Conservation (phyloP, 1,140 invertebrate species). For the Platorchestia sp. region DNA sequence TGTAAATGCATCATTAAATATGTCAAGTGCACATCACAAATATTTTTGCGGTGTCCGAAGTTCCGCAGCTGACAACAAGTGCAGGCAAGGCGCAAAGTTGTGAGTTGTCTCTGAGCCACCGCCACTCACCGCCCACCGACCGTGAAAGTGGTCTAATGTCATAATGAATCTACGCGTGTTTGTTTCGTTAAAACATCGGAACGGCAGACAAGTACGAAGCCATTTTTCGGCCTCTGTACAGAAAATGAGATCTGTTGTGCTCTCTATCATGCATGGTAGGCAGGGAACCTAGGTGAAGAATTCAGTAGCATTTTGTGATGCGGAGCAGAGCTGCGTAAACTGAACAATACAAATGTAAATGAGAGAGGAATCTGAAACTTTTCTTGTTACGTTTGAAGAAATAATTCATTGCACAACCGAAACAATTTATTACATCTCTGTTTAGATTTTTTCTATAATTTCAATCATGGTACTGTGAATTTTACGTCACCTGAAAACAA, state of each 20-base stretch:
- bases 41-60: too few relatives aligned
- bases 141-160: conserved; percentile 4
- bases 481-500: too few relatives aligned
- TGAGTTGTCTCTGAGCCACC: background rate
- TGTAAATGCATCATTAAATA: too few relatives aligned
- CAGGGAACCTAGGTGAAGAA: background rate
- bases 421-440: too few relatives aligned
- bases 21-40: too few relatives aligned
- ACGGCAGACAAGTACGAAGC: background rate
- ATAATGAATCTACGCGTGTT: background rate
- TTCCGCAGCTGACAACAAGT: too few relatives aligned
- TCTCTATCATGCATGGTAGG: background rate
- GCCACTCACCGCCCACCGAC: background rate
- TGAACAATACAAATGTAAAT: background rate
- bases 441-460: too few relatives aligned
- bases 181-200: background rate
- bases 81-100: background rate
- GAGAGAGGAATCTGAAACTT: background rate
- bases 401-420: background rate
- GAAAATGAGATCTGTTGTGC: background rate
- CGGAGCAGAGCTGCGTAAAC: background rate
- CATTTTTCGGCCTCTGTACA: background rate
- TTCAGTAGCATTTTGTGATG: background rate
- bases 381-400: background rate
- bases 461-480: too few relatives aligned